Conservation (phyloP, 2,797 vertebrate genomes). For the Ispidina picta region DNA sequence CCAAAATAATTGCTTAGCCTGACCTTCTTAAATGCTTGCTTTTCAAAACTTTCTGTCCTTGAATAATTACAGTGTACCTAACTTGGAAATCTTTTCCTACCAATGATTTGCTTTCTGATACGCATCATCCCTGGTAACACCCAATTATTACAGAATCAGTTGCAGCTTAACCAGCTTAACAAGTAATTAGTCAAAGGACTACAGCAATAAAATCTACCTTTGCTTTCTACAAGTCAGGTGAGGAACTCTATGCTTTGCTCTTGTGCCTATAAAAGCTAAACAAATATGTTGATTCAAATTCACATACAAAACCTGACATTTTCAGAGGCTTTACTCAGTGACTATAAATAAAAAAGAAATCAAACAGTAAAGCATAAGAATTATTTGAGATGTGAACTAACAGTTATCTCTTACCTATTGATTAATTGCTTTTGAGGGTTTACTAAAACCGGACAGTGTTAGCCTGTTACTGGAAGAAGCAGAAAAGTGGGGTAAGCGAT, state of each 20-base stretch:
- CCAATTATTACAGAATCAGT: constrained; percentile 29
- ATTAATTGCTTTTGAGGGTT: background rate
- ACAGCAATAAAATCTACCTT: background rate
- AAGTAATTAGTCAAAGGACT: constrained; percentile 26
- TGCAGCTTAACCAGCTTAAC: constrained; percentile 3
- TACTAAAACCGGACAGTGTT: background rate
- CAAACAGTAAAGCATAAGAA: background rate
- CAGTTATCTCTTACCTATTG: background rate
- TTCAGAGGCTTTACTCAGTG: background rate
- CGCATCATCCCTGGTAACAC: background rate
- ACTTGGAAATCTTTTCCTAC: background rate
- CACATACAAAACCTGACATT: background rate
- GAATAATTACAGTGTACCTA: constrained; percentile 36
- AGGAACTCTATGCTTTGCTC: background rate
- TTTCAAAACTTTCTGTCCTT: constrained; percentile 41
- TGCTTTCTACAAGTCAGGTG: background rate
- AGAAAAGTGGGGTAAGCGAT: background rate
- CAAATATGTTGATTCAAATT: background rate
- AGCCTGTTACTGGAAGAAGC: background rate
- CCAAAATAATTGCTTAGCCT: constrained; percentile 30
- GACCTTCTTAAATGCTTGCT: constrained; percentile 28
- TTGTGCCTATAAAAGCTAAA: background rate
- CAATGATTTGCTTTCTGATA: background rate
- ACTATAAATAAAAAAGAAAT: background rate
- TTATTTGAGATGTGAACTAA: background rate